A percentile compares a stretch with the other conserved stretches of the same genome.
phyloP scores from a whole-genome alignment of 2,888 invertebrate species.

The Sturmia bella region DNA sequence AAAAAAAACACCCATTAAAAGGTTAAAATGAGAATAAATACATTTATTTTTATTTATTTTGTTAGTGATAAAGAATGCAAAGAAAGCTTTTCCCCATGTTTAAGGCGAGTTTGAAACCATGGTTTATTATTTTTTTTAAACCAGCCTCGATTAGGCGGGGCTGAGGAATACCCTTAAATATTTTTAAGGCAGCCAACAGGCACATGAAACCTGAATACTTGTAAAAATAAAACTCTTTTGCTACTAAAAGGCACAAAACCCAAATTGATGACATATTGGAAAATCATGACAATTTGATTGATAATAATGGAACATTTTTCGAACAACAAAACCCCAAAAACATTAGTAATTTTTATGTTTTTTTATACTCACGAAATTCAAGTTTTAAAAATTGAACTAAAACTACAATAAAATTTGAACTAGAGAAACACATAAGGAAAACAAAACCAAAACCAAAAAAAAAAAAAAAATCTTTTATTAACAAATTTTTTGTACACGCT shows the following conservation, averaged over 20 bases:
- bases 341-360: conserved; percentile 46
- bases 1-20: conserved; percentile 13
- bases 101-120: conserved; percentile 3
- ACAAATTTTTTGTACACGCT: conserved; percentile 61
- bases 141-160: neutral
- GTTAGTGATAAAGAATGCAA: neutral
- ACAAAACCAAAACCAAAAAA: neutral
- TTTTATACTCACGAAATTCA: conserved; percentile 63
- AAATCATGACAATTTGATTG: conserved; percentile 65
- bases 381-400: conserved; percentile 26
- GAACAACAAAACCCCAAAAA: conserved; percentile 19
- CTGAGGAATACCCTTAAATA: neutral
- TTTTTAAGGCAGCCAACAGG: neutral
- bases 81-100: neutral
- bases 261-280: conserved; percentile 12
- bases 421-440: conserved; percentile 8
- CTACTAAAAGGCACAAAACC: conserved; percentile 44
- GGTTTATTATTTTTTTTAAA: conserved; percentile 18
- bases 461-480: conserved; percentile 6
- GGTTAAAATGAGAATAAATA: too few relatives aligned
- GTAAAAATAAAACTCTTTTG: neutral
- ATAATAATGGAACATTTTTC: conserved; percentile 53
- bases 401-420: conserved; percentile 38
- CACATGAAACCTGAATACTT: neutral
- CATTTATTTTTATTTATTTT: too few relatives aligned